Evolutionary conservation across 2,797 vertebrate species (phyloP).

Genomic region (Amblyopsis hoosieri): DNA sequence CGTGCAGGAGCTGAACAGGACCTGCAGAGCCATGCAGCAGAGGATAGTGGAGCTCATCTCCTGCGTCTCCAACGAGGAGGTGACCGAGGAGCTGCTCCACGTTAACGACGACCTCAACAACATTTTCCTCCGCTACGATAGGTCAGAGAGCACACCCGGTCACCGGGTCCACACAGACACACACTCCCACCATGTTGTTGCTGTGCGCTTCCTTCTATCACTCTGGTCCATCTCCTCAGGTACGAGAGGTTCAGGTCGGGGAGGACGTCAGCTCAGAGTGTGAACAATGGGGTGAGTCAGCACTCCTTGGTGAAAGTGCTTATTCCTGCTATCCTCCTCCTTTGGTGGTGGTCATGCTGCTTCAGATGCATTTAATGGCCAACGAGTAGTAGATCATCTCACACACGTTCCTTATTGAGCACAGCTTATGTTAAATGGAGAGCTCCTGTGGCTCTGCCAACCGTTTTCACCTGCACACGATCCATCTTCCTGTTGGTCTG

Average conservation of each 20-base stretch:
- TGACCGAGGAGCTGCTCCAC: slow-evolving; percentile 94
- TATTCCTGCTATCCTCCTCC: not conserved
- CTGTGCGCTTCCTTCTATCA: not conserved
- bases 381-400: not conserved
- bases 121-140: slow-evolving; percentile 94
- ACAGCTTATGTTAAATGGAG: too few species aligned
- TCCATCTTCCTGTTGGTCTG: too few species aligned
- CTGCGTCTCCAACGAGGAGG: slow-evolving; percentile 91
- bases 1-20: slow-evolving; percentile 91
- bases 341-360: not conserved
- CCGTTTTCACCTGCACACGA: too few species aligned
- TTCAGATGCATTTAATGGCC: not conserved
- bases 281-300: slow-evolving; percentile 94
- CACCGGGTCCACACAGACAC: not conserved
- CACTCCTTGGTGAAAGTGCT: slow-evolving; percentile 1
- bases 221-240: slow-evolving; percentile 63
- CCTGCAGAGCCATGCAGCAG: slow-evolving; percentile 96
- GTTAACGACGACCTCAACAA: slow-evolving; percentile 98
- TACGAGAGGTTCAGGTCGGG: slow-evolving; percentile 93
- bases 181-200: not conserved
- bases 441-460: too few species aligned
- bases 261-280: slow-evolving; percentile 83
- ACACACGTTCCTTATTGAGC: too few species aligned
- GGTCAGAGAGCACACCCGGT: slow-evolving; percentile 67
- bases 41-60: slow-evolving; percentile 95